Percentiles rank a stretch among this genome's conserved stretches.
These are phyloP conservation scores for Agapostemon virescens DNA, from an alignment of 2,888 invertebrate genomes.

Conservation along the genomic window DNA sequence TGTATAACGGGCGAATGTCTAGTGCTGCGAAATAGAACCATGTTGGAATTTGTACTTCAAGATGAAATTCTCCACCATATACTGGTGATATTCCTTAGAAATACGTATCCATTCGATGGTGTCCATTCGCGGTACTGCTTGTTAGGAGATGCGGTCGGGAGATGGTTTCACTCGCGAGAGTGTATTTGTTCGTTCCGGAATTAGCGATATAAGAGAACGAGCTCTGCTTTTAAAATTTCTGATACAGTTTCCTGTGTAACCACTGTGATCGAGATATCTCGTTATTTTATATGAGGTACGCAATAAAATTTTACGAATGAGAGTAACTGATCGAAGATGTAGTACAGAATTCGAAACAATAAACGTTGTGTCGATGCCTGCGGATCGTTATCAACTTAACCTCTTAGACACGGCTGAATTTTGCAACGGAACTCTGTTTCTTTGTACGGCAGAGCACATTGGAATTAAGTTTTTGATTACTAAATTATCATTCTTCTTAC, in stretches of 20 bases:
- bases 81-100: constrained; percentile 21
- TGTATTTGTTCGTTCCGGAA: constrained; percentile 46
- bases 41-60: constrained; percentile 51
- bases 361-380: no score
- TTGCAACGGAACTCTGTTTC: no score
- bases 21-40: constrained; percentile 46
- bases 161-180: constrained; percentile 16
- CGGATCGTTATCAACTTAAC: no score
- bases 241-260: neutral
- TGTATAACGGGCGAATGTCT: constrained; percentile 31
- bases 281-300: neutral
- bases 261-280: neutral
- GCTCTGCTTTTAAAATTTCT: neutral
- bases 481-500: no score
- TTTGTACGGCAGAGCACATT: no score
- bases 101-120: constrained; percentile 44
- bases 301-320: neutral
- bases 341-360: neutral
- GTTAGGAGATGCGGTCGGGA: constrained; percentile 44
- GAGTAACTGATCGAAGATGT: neutral
- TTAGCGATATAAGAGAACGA: constrained; percentile 16
- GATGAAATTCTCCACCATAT: constrained; percentile 53
- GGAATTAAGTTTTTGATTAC: no score
- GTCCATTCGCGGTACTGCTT: constrained; percentile 54
- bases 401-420: no score